phyloP scores from a whole-genome alignment of 2,888 invertebrate species.

The Andricus quercusramuli region DNA sequence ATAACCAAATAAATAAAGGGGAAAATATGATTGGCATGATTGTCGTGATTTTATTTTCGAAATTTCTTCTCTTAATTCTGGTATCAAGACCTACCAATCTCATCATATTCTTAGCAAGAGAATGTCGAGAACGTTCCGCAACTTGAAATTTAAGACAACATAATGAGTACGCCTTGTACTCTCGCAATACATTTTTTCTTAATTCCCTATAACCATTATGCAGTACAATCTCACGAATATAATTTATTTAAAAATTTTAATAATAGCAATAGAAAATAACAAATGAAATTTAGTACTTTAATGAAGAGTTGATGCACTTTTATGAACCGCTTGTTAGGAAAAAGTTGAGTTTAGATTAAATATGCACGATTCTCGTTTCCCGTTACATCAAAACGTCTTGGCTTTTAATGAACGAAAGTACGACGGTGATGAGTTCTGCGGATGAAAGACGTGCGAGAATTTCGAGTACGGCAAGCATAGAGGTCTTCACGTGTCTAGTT shows the following conservation, averaged over 20 bases:
- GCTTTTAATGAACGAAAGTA: conserved; percentile 31
- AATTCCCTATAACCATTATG: conserved; percentile 21
- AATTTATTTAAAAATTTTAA: neutral
- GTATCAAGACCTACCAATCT: conserved; percentile 28
- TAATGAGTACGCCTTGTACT: conserved; percentile 29
- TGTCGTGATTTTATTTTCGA: conserved; percentile 5
- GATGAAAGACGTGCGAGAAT: conserved; percentile 30
- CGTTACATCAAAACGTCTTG: conserved; percentile 32
- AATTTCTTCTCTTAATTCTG: neutral
- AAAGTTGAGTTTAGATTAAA: conserved; percentile 9
- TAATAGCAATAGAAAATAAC: neutral
- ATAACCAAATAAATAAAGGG: neutral
- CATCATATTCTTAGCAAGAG: conserved; percentile 27
- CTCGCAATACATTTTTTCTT: conserved; percentile 23
- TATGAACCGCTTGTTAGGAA: neutral
- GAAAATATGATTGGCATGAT: neutral
- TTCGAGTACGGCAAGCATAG: conserved; percentile 26
- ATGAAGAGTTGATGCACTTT: neutral
- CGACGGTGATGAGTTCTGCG: conserved; percentile 29
- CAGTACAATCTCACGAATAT: neutral
- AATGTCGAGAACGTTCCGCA: conserved; percentile 25
- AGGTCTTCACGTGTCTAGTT: conserved; percentile 40
- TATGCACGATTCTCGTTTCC: conserved; percentile 4
- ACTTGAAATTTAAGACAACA: conserved; percentile 36
- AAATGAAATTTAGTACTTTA: no score